Base-by-base conservation (phyloP, 92 coral and sea anemone species). In the Plumapathes pennacea region DNA sequence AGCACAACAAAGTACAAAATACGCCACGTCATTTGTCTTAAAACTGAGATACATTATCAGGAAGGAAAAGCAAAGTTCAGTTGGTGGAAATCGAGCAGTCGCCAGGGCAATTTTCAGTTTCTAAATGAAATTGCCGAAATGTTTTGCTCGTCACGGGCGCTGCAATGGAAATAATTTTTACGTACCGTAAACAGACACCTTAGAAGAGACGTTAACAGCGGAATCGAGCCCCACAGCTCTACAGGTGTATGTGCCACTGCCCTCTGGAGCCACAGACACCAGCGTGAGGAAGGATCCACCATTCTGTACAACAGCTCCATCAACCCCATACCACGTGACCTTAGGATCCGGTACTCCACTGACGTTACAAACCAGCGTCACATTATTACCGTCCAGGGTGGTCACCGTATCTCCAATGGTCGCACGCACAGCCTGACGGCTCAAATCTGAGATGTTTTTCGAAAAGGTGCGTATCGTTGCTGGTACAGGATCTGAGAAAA, bases 201-300 rank as follows among this genome's bases (percentile, higher is more conserved):
- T 32, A 0, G 96, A 44, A 14, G 83, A 77, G 23, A 77, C 71
- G 11, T 48, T 64, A 28, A 52, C 91, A 29, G 69, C 54, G 5
- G 96, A 91, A 30, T 54, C 80, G 30, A 53, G 31, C 47, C 81
- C 84, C 9, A 71, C 74, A 8, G 89, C 96, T 25, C 75, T 27
- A 31, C 98, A 92, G 1, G 82, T 92, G 75, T 92, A 92, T 31
- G 54, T 67, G 1, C 89, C 94, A 49, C 78, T 71, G 24, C 76
- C 82, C 4, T 22, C 18, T 12, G 10, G 54, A 37, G 13, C 64
- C 40, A 77, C 90, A 6, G 50, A 54, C 30, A 32, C 64, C 27
- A 84, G 74, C 9, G 46, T 45, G 32, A 57, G 80, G 5, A 31
- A 28, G 12, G 41, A 33, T 23, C 64, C 82, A 11, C 51, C 72